Evolutionary conservation across 2,797 vertebrate genomes (phyloP).

Genomic region (Geotrypetes seraphini): DNA sequence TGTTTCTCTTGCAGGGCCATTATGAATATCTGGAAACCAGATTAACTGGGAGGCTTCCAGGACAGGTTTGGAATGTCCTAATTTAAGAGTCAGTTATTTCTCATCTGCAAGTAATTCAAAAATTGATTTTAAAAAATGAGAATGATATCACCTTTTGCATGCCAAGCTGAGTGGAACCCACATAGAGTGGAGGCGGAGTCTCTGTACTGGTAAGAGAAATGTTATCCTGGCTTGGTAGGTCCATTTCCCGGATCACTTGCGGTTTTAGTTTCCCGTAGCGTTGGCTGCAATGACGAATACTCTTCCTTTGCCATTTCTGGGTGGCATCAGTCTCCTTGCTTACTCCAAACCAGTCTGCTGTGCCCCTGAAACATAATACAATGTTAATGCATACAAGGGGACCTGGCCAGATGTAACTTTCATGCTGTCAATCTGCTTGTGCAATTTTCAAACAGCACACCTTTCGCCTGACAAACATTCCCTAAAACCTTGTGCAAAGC

Average conservation of each 20-base stretch:
- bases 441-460: too few relatives aligned
- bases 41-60: too few relatives aligned
- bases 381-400: background rate
- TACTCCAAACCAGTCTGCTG: constrained; percentile 95
- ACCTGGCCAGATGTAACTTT: background rate
- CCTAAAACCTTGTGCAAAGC: too few relatives aligned
- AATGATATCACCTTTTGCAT: constrained; percentile 86
- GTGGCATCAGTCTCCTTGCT: constrained; percentile 90
- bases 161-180: constrained; percentile 82
- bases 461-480: too few relatives aligned
- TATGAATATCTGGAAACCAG: too few relatives aligned
- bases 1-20: too few relatives aligned
- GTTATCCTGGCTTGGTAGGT: constrained; percentile 94
- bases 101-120: too few relatives aligned
- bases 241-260: constrained; percentile 90
- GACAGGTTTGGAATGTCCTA: too few relatives aligned
- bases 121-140: too few relatives aligned
- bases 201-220: constrained; percentile 92
- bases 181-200: constrained; percentile 89
- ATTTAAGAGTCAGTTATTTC: too few relatives aligned
- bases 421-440: too few relatives aligned
- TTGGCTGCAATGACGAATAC: constrained; percentile 91
- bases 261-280: constrained; percentile 93
- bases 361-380: constrained; percentile 66
- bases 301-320: constrained; percentile 96